Evolutionary conservation across 2,888 invertebrate genomes (phyloP).

Genomic region (Euzetes globulus): DNA sequence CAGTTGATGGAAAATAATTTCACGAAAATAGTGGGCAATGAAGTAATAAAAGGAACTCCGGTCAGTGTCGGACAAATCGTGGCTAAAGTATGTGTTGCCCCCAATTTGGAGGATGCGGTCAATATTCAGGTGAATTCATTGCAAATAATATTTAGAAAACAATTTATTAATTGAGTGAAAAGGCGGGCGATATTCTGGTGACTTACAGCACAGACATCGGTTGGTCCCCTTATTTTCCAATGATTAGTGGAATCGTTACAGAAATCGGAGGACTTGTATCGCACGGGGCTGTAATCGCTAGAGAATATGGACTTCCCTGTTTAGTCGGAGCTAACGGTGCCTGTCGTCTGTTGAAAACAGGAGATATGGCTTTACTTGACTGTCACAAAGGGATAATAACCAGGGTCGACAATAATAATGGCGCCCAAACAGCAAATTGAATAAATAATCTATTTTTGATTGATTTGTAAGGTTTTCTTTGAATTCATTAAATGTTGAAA

Average conservation of each 20-base stretch:
- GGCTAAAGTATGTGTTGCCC: slow-evolving; percentile 30
- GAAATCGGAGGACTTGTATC: slow-evolving; percentile 75
- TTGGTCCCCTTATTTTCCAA: slow-evolving; percentile 77
- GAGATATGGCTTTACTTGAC: slow-evolving; percentile 39
- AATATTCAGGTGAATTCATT: slow-evolving; percentile 20
- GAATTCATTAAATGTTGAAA: too few species aligned
- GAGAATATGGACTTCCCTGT: slow-evolving; percentile 75
- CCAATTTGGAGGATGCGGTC: slow-evolving; percentile 23
- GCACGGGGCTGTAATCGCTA: slow-evolving; percentile 72
- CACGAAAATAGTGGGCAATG: background rate
- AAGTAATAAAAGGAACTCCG: slow-evolving; percentile 23
- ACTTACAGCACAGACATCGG: slow-evolving; percentile 71
- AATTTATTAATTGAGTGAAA: background rate
- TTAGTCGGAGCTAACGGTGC: slow-evolving; percentile 64
- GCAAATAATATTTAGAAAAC: too few species aligned
- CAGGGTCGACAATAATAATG: slow-evolving; percentile 27
- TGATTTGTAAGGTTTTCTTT: too few species aligned
- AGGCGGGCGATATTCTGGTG: slow-evolving; percentile 64
- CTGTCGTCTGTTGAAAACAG: slow-evolving; percentile 48
- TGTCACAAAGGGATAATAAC: slow-evolving; percentile 36
- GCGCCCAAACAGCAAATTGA: background rate
- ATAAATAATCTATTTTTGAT: too few species aligned
- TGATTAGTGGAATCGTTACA: slow-evolving; percentile 67
- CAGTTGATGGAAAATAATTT: background rate
- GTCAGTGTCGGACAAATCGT: slow-evolving; percentile 25